Percentiles rank a stretch among this genome's conserved stretches.
phyloP scores from a whole-genome alignment of 2,888 invertebrate species.

The Troglohyphantes excavatus region DNA sequence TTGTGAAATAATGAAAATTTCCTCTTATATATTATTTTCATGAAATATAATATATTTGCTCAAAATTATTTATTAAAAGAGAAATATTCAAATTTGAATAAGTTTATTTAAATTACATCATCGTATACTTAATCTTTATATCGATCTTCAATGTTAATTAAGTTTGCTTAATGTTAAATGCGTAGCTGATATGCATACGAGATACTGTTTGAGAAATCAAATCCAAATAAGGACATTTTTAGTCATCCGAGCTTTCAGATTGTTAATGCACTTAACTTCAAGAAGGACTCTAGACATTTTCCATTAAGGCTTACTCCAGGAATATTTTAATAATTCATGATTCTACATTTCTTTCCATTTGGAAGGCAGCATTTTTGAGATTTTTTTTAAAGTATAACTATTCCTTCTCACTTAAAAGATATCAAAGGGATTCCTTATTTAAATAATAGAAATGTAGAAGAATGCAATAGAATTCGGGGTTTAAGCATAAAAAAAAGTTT shows the following conservation, averaged over 20 bases:
- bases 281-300: background rate
- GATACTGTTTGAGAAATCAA: background rate
- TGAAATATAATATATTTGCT: no score
- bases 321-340: background rate
- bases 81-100: no score
- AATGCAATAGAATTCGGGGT: no score
- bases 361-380: background rate
- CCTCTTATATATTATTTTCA: no score
- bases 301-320: background rate
- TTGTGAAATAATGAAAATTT: no score
- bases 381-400: background rate
- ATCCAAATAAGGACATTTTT: background rate
- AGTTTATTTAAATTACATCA: no score
- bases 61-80: no score
- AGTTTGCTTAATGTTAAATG: no score
- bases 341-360: background rate
- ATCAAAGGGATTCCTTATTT: no score
- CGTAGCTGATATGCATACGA: background rate
- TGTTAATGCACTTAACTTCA: background rate
- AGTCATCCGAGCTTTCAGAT: background rate
- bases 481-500: no score
- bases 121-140: background rate
- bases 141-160: background rate
- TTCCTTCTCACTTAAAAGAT: no score
- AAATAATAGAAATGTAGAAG: no score